These are phyloP conservation scores for Ophraella communa DNA, from an alignment of 2,888 invertebrate genomes.

Conservation along the genomic window DNA sequence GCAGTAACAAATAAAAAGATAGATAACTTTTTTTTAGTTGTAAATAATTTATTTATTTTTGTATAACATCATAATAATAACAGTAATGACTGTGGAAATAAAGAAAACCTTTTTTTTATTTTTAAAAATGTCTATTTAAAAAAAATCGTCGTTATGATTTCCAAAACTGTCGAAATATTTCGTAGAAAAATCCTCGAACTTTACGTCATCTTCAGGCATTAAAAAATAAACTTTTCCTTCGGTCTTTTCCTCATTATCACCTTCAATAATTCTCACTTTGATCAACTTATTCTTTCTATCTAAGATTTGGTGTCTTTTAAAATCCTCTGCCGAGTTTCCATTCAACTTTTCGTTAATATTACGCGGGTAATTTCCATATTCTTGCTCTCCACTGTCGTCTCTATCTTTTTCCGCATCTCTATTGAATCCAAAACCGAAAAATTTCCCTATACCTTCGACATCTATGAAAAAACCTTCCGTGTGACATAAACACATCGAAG, in stretches of 20 bases:
- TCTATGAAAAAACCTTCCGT: constrained; percentile 4
- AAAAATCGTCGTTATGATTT: not conserved
- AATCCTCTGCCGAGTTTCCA: not conserved
- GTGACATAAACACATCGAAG: not conserved
- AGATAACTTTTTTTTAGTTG: too few relatives aligned
- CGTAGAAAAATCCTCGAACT: not conserved
- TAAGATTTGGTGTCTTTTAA: not conserved
- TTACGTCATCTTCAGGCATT: too few relatives aligned
- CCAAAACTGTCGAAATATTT: constrained; percentile 7
- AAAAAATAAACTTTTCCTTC: too few relatives aligned
- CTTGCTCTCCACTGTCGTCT: not conserved
- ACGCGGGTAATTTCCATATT: not conserved
- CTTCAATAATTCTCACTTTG: constrained; percentile 3
- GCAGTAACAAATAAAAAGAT: too few relatives aligned
- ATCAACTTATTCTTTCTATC: not conserved
- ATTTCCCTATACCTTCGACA: constrained; percentile 3
- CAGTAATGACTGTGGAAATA: too few relatives aligned
- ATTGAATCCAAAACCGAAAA: constrained; percentile 8
- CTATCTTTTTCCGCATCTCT: not conserved
- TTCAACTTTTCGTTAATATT: constrained; percentile 12
- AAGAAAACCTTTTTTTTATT: not conserved
- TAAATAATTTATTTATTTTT: not conserved
- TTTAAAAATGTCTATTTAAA: not conserved
- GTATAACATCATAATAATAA: too few relatives aligned
- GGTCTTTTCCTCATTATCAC: too few relatives aligned